phyloP scores from a whole-genome alignment of 1,140 invertebrate genomes.

The Trachymyrmex septentrionalis region DNA sequence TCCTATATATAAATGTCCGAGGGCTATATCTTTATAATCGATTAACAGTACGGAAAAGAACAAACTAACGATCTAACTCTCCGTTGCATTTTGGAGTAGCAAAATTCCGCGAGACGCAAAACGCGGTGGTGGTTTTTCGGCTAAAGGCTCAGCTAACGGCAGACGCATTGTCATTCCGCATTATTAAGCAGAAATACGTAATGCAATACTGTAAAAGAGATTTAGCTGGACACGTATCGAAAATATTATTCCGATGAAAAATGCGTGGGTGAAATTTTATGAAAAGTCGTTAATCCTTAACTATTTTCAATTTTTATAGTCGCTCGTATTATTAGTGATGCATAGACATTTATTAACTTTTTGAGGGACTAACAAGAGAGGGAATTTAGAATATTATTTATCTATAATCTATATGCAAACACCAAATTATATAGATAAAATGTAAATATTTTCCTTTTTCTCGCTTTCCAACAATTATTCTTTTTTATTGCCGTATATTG shows the following conservation, averaged over 20 bases:
- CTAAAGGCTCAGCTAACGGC: slow-evolving; percentile 7
- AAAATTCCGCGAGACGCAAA: slow-evolving; percentile 32
- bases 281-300: slow-evolving; percentile 47
- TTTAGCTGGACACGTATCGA: background rate
- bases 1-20: slow-evolving; percentile 70
- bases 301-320: slow-evolving; percentile 44
- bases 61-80: slow-evolving; percentile 15
- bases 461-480: slow-evolving; percentile 10
- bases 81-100: slow-evolving; percentile 24
- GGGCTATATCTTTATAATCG: slow-evolving; percentile 25
- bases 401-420: background rate
- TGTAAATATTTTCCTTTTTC: slow-evolving; percentile 3
- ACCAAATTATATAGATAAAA: background rate
- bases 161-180: background rate
- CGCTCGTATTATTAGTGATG: background rate
- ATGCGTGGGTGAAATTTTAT: slow-evolving; percentile 33
- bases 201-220: background rate
- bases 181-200: background rate
- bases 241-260: slow-evolving; percentile 28
- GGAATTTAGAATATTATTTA: background rate
- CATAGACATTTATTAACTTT: background rate
- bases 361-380: background rate
- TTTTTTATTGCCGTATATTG: background rate
- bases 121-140: background rate
- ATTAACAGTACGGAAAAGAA: background rate